Percentiles rank a stretch among this genome's conserved stretches.
These are phyloP conservation scores for Nematopogon swammerdamellus DNA, from an alignment of 2,888 invertebrate genomes.

Conservation along the genomic window DNA sequence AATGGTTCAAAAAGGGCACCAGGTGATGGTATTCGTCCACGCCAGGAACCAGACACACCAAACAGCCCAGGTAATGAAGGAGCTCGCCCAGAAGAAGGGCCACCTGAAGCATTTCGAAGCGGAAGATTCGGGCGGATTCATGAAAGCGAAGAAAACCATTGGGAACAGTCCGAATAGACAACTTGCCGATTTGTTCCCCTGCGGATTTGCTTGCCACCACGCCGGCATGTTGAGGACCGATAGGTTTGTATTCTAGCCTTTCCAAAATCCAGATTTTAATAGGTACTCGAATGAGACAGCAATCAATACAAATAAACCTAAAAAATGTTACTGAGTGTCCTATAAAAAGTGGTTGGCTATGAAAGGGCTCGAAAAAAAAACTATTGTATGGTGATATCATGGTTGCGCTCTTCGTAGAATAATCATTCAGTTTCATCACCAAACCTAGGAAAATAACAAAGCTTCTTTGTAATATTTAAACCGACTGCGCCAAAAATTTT, in stretches of 20 bases:
- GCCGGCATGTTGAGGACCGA: slow-evolving; percentile 92
- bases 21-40: slow-evolving; percentile 98
- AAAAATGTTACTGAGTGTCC: no score
- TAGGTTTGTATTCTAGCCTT: slow-evolving; percentile 44
- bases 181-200: slow-evolving; percentile 77
- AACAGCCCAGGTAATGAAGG: slow-evolving; percentile 81
- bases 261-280: neutral
- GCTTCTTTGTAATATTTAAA: no score
- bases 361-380: no score
- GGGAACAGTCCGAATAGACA: slow-evolving; percentile 75
- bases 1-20: slow-evolving; percentile 86
- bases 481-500: no score
- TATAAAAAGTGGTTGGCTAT: no score
- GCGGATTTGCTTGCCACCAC: slow-evolving; percentile 94
- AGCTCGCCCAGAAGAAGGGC: slow-evolving; percentile 74
- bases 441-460: no score
- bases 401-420: no score
- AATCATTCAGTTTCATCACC: no score
- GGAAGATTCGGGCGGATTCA: slow-evolving; percentile 58
- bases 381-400: no score
- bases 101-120: slow-evolving; percentile 68
- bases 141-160: slow-evolving; percentile 68
- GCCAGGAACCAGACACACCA: slow-evolving; percentile 93
- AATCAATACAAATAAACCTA: no score
- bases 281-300: no score